Evolutionary conservation across 2,797 vertebrate genomes (phyloP), one percentile per base, ranked within the genome.

Genomic region (Micrastur ruficollis): DNA sequence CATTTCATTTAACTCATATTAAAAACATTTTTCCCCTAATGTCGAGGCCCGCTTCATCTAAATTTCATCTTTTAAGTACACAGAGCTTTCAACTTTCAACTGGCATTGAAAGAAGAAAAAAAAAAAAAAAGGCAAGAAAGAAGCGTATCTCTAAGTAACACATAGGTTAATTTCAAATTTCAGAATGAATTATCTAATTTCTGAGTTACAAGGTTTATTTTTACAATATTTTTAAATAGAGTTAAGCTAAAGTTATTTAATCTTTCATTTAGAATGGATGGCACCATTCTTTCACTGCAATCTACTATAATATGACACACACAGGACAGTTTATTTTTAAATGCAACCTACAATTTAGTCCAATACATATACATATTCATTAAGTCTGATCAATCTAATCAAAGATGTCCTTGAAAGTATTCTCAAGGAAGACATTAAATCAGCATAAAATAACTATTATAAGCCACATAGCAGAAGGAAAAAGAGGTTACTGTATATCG

Each of bases 321-420:
- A 76, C n/a, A 94, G 61, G 90, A 87, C 93, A 95, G 76, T 95
- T 94, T 94, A 95, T 97, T 97, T 96, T 94, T 96, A 97, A 97
- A 97, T 94, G 83, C 81, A 95, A 66, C 75, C 75, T 90, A 93
- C 81, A 97, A 94, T 97, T 97, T 96, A 97, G 89, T 72, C 81
- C 96, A 96, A 97, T 96, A 95, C 72, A 67, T 92, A 97, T 97
- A 96, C 96, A 98, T 97, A 98, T 98, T 97, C 97, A 97, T 98
- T 91, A 94, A 81, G 89, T 75, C 62, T 97, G 96, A 97, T 98
- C 96, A 97, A 97, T 96, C 93, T 97, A 97, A 98, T 98, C 97
- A 98, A 97, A 97, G 58, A 89, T 78, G 97, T 92, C 97, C 97
- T 97, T 97, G 97, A 96, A 97, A 89, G 80, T 72, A 93, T 96